A percentile compares a stretch with the other conserved stretches of the same genome.
These are phyloP conservation scores for Galemys pyrenaicus DNA, from an alignment of 2,113 vertebrate genomes.

Conservation along the genomic window DNA sequence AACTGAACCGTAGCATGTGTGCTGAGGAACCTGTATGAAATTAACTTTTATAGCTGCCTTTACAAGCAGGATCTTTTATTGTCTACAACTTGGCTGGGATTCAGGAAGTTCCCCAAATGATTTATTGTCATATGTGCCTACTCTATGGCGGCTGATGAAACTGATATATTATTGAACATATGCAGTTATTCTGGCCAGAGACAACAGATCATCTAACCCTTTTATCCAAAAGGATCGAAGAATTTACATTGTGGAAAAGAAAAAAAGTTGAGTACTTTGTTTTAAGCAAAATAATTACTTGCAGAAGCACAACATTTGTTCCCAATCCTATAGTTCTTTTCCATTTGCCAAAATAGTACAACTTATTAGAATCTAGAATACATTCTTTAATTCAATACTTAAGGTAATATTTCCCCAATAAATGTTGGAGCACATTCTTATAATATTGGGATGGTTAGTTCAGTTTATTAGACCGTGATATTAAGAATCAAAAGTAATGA, in stretches of 20 bases:
- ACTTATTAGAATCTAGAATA: constrained; percentile 54
- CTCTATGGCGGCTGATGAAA: constrained; percentile 78
- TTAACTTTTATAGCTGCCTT: constrained; percentile 83
- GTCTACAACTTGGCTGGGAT: constrained; percentile 81
- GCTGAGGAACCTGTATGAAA: constrained; percentile 80
- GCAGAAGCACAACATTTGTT: constrained; percentile 83
- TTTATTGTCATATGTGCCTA: constrained; percentile 78
- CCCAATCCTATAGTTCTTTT: constrained; percentile 74
- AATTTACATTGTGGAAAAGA: constrained; percentile 56
- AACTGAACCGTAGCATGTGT: constrained; percentile 77
- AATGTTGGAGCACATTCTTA: constrained; percentile 51
- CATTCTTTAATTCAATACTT: constrained; percentile 46
- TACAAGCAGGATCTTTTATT: constrained; percentile 82
- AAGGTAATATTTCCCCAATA: constrained; percentile 52
- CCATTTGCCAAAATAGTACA: constrained; percentile 54
- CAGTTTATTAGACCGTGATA: constrained; percentile 26
- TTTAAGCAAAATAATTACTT: constrained; percentile 84
- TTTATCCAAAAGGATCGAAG: constrained; percentile 79
- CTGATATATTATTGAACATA: constrained; percentile 82
- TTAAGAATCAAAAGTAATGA: constrained; percentile 41
- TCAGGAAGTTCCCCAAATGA: constrained; percentile 82
- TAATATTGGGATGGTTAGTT: constrained; percentile 46
- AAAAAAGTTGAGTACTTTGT: constrained; percentile 68
- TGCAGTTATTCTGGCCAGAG: constrained; percentile 77
- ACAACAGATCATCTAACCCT: constrained; percentile 81